Evolutionary conservation across 2,888 invertebrate species (phyloP), one percentile per base, ranked within the genome.

Genomic region (Agrenia bidenticulata): DNA sequence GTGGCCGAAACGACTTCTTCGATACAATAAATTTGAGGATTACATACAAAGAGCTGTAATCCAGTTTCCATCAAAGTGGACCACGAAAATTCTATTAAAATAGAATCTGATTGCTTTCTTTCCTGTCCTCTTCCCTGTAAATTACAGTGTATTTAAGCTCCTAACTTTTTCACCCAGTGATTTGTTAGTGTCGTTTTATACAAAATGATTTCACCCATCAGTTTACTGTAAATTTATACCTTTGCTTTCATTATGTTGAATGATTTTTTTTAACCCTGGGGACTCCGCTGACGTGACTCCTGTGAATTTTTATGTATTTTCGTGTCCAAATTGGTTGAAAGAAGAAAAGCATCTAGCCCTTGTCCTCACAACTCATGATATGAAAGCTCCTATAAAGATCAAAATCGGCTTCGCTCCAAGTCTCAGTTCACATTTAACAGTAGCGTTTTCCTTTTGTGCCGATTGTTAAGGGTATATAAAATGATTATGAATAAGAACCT

Each of bases 251-350:
- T 63, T 45, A 5, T 45, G 45, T 17, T 5, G 17, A 19, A 19
- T 4, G 45, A 45, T 45, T 45, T 45, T 45, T 45, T 17, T 49
- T 19, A 39, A 27, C 49, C 49, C n/a, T 41, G 45, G 45, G 61
- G 26, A 45, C n/a, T 37, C 13, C 32, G 26, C 51, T 51, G 57
- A 45, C 54, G 58, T 64, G 63, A 63, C 63, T 63, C 53, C 54
- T 24, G 68, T 64, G 68, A 69, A 69, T 69, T 65, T 69, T 69
- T 69, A 69, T 69, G 68, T 60, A 69, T 63, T 69, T 69, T 65
- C 59, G 45, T 65, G 65, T 69, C 65, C 60, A 65, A 69, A 37
- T 64, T 41, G 41, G 41, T 32, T 57, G 41, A 5, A 41, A 9
- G 41, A 57, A 41, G 37, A 41, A 19, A 57, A 32, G 32, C 5